phyloP scores from a whole-genome alignment of 2,888 invertebrate species.

The Salpingus planirostris region DNA sequence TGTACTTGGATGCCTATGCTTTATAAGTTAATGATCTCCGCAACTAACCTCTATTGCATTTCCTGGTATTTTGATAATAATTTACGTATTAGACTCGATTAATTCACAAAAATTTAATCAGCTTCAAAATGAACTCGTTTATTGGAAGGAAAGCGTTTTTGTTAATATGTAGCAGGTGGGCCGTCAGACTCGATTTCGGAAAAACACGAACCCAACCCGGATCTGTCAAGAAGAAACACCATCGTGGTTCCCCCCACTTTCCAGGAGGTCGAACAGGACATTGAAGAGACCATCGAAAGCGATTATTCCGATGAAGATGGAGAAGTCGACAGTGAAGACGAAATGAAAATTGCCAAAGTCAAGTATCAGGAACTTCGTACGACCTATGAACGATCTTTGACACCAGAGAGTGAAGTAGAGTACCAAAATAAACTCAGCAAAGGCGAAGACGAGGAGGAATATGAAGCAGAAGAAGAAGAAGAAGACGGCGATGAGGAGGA shows the following conservation, averaged over 20 bases:
- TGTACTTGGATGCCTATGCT: constrained; percentile 18
- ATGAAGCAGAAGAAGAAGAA: constrained; percentile 28
- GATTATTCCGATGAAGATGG: constrained; percentile 41
- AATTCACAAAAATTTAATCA: no score
- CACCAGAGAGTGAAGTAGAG: constrained; percentile 27
- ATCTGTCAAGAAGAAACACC: constrained; percentile 42
- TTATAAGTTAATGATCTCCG: constrained; percentile 17
- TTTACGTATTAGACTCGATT: no score
- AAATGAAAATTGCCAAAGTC: constrained; percentile 26
- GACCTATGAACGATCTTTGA: constrained; percentile 33
- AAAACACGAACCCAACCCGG: constrained; percentile 23
- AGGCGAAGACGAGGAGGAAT: constrained; percentile 24
- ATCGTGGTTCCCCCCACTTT: constrained; percentile 39
- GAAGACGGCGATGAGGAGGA: constrained; percentile 36
- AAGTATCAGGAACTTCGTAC: constrained; percentile 35
- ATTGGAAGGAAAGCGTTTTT: constrained; percentile 5
- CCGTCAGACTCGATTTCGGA: constrained; percentile 6
- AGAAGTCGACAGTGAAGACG: constrained; percentile 33
- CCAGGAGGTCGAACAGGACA: constrained; percentile 34
- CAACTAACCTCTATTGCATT: constrained; percentile 39
- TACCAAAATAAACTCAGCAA: constrained; percentile 13
- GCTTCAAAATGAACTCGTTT: neutral
- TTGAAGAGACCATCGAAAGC: constrained; percentile 29
- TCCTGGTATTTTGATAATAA: constrained; percentile 37
- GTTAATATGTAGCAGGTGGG: constrained; percentile 2